Evolutionary conservation across 1,140 invertebrate genomes (phyloP).

Genomic region (Goniozus legneri): DNA sequence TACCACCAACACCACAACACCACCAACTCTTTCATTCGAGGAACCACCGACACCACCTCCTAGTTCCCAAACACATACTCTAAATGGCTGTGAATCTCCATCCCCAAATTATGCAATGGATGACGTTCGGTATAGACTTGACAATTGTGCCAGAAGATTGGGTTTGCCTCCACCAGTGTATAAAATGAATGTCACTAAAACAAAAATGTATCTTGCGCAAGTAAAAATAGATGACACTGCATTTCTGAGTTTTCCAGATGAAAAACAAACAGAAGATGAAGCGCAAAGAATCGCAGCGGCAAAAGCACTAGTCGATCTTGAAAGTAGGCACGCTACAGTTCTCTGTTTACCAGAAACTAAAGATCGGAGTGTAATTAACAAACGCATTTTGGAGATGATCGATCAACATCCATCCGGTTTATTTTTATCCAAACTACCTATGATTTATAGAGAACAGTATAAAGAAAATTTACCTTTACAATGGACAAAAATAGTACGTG

Average conservation of each 20-base stretch:
- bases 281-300: constrained; percentile 57
- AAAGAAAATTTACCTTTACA: constrained; percentile 55
- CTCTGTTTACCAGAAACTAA: constrained; percentile 30
- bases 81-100: not conserved
- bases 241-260: constrained; percentile 59
- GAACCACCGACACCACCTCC: not conserved
- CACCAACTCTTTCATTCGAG: not conserved
- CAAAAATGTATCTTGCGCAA: constrained; percentile 9
- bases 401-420: constrained; percentile 55
- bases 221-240: constrained; percentile 51
- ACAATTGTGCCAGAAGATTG: not conserved
- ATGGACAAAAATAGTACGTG: constrained; percentile 55
- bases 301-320: constrained; percentile 49
- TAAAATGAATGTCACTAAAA: constrained; percentile 3
- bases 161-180: too few species aligned
- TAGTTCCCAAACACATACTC: not conserved
- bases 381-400: constrained; percentile 52
- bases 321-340: constrained; percentile 40
- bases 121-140: not conserved
- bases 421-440: constrained; percentile 34
- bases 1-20: too few species aligned
- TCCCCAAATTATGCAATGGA: not conserved
- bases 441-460: constrained; percentile 51
- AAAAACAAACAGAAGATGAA: constrained; percentile 51
- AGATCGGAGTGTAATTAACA: constrained; percentile 33